Percentiles rank a stretch among this genome's conserved stretches.
phyloP scores from a whole-genome alignment of 2,797 vertebrate genomes.

The Liasis olivaceus region DNA sequence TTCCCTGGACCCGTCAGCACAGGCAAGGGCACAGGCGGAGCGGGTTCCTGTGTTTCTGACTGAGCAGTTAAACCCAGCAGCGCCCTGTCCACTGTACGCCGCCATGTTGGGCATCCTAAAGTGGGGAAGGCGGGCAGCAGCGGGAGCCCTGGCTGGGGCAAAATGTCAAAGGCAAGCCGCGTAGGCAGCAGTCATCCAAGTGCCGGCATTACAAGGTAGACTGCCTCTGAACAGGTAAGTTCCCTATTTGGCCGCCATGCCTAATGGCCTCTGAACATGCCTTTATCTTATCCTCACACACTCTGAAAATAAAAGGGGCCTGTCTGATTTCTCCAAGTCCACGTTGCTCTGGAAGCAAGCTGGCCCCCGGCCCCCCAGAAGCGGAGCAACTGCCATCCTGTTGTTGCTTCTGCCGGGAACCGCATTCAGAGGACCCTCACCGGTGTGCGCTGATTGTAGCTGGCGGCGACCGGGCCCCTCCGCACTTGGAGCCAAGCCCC shows the following conservation, averaged over 20 bases:
- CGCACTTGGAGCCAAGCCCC: background rate
- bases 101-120: background rate
- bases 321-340: background rate
- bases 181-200: background rate
- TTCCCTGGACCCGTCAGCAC: background rate
- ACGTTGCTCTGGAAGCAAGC: background rate
- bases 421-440: background rate
- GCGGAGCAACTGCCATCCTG: background rate
- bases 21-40: background rate
- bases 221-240: background rate
- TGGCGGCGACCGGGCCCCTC: background rate
- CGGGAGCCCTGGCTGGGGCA: background rate
- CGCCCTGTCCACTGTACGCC: background rate
- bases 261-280: background rate
- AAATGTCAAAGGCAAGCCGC: background rate
- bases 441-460: background rate
- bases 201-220: background rate
- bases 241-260: background rate
- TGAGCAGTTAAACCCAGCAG: background rate
- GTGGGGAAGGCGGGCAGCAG: background rate
- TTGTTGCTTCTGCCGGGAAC: background rate
- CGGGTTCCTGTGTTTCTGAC: no score
- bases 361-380: background rate
- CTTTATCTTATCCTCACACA: background rate
- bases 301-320: background rate